phyloP scores from a whole-genome alignment of 2,113 vertebrate genomes.

The Pteropus alecto region DNA sequence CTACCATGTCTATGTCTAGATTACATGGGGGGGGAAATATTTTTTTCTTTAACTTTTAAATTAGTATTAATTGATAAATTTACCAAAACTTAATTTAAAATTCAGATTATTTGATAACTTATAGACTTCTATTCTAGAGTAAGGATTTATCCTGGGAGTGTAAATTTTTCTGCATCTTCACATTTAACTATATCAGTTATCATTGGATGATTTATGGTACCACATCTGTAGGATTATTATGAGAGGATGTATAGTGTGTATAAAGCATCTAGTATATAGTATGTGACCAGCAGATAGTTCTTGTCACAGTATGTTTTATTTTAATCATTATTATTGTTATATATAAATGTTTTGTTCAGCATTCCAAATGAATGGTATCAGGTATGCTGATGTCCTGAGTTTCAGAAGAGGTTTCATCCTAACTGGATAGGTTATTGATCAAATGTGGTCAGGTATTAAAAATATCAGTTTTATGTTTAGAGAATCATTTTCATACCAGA shows the following conservation, averaged over 20 bases:
- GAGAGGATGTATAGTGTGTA: not conserved
- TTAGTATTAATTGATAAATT: not conserved
- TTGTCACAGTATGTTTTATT: not conserved
- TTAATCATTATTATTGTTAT: not conserved
- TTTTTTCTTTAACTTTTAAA: not conserved
- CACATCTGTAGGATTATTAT: not conserved
- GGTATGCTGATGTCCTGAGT: not conserved
- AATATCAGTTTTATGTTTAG: not conserved
- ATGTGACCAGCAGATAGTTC: not conserved
- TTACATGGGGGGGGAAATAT: not conserved
- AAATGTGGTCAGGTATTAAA: not conserved
- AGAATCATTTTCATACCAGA: not conserved
- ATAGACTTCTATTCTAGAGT: not conserved
- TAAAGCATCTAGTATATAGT: not conserved
- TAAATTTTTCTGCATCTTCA: not conserved
- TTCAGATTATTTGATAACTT: not conserved
- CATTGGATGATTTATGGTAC: not conserved
- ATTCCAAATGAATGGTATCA: not conserved
- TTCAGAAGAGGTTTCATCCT: not conserved
- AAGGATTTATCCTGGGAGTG: not conserved
- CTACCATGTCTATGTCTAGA: not conserved
- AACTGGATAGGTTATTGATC: not conserved
- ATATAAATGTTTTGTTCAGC: not conserved
- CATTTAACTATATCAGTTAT: not conserved
- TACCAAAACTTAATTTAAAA: not conserved